phyloP scores from a whole-genome alignment of 2,113 vertebrate species.

The Pseudorasbora parva region DNA sequence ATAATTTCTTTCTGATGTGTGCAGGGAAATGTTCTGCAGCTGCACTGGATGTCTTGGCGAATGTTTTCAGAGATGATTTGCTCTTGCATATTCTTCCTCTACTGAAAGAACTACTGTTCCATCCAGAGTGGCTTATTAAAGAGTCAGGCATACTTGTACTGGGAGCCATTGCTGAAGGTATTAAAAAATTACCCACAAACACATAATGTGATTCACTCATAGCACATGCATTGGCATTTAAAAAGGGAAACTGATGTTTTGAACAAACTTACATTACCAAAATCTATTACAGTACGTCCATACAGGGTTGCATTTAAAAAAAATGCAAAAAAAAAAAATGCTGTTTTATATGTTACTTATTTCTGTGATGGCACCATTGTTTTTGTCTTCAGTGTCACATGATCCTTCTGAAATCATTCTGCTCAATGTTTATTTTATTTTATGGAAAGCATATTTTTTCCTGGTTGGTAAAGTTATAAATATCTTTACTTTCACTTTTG shows the following conservation, averaged over 20 bases:
- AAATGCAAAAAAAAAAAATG: neutral
- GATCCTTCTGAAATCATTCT: neutral
- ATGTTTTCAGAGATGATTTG: constrained; percentile 95
- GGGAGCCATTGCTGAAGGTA: constrained; percentile 96
- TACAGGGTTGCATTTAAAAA: neutral
- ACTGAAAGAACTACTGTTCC: constrained; percentile 95
- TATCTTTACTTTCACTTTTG: neutral
- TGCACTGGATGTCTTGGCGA: constrained; percentile 92
- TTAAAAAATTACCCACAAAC: constrained; percentile 27
- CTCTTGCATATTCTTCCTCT: constrained; percentile 91
- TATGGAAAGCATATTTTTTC: too few species aligned
- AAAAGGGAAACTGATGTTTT: neutral
- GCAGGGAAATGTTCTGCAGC: constrained; percentile 96
- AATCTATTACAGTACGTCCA: neutral
- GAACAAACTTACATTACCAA: neutral
- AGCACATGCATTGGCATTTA: neutral
- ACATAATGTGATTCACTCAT: neutral
- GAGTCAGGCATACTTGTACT: constrained; percentile 97
- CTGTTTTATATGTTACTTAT: too few species aligned
- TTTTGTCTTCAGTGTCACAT: neutral
- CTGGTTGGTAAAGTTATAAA: neutral
- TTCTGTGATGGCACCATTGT: neutral
- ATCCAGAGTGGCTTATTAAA: constrained; percentile 94
- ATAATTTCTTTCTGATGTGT: constrained; percentile 41
- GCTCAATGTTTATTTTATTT: neutral